These are phyloP conservation scores for Nyctibius grandis DNA, from an alignment of 2,797 vertebrate species.

Conservation along the genomic window DNA sequence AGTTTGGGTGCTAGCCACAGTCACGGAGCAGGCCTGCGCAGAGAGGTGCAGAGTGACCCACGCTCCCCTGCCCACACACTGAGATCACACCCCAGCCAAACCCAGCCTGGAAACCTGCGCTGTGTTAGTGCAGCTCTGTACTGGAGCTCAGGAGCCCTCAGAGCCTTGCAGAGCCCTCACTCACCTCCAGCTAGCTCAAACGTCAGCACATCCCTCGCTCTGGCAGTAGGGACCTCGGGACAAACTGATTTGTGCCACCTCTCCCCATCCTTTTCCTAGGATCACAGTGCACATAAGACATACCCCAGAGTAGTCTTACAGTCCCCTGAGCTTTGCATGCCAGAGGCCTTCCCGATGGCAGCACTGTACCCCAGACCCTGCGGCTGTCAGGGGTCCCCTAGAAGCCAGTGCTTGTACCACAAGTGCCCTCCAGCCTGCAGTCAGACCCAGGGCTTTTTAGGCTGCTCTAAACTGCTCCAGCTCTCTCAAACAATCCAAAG, in stretches of 20 bases:
- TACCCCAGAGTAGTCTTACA: neutral
- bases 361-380: neutral
- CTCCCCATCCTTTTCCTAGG: neutral
- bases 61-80: rapidly evolving
- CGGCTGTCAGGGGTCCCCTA: neutral
- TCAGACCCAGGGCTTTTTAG: neutral
- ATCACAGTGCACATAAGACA: rapidly evolving
- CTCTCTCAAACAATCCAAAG: neutral
- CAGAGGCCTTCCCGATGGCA: neutral
- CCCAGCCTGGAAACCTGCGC: neutral
- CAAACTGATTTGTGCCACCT: rapidly evolving
- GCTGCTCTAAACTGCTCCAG: neutral
- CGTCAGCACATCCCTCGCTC: neutral
- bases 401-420: neutral
- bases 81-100: neutral
- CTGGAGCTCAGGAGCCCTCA: neutral
- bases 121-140: neutral
- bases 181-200: neutral
- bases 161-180: neutral
- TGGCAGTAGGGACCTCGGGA: rapidly evolving
- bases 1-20: neutral
- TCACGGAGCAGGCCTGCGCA: neutral
- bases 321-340: neutral
- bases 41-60: neutral
- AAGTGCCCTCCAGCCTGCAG: neutral